phyloP scores from a whole-genome alignment of 2,888 invertebrate species.

The Pristionchus exspectatus region DNA sequence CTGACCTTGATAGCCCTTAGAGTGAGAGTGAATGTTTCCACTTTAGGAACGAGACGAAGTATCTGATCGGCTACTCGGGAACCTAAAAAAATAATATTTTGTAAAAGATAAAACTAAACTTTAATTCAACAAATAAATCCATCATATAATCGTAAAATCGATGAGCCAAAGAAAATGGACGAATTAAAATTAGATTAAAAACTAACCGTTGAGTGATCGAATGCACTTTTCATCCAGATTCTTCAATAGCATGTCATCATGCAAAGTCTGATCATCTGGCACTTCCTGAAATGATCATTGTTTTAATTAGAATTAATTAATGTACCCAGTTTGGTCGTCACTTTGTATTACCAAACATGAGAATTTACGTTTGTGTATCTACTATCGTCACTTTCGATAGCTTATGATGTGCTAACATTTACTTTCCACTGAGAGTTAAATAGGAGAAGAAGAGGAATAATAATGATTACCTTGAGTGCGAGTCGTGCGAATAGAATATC shows the following conservation, averaged over 20 bases:
- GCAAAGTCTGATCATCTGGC: slow-evolving; percentile 90
- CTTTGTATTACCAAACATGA: background rate
- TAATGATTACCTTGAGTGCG: slow-evolving; percentile 87
- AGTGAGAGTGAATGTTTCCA: slow-evolving; percentile 93
- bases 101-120: background rate
- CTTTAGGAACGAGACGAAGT: slow-evolving; percentile 93
- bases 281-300: slow-evolving; percentile 58
- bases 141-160: background rate
- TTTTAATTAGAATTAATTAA: background rate
- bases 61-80: slow-evolving; percentile 99
- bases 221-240: slow-evolving; percentile 97
- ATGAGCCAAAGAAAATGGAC: background rate
- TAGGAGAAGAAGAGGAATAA: background rate
- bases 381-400: background rate
- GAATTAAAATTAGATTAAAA: background rate
- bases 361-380: too few relatives aligned
- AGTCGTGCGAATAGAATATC: slow-evolving; percentile 97
- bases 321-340: background rate
- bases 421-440: background rate
- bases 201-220: slow-evolving; percentile 89
- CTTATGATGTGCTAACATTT: background rate
- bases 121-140: background rate
- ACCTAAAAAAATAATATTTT: slow-evolving; percentile 80
- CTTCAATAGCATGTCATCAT: slow-evolving; percentile 92
- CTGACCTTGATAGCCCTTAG: slow-evolving; percentile 95